A percentile compares a stretch with the other conserved stretches of the same genome.
These are phyloP conservation scores for Megalopta genalis DNA, from an alignment of 1,140 invertebrate genomes.

Conservation along the genomic window DNA sequence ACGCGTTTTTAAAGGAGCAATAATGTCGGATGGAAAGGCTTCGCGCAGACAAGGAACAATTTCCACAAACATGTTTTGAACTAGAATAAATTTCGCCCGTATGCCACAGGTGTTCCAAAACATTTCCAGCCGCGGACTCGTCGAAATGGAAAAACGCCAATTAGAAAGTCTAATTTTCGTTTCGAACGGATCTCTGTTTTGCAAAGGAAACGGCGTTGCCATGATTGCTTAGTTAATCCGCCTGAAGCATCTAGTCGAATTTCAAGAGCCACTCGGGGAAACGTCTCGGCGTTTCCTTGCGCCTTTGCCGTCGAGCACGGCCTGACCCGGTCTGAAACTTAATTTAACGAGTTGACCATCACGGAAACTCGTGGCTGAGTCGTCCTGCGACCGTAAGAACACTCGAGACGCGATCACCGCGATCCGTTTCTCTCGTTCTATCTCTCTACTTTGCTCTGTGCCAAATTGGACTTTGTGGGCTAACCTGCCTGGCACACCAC, in stretches of 20 bases:
- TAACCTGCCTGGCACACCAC: neutral
- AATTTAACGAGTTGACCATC: conserved; percentile 38
- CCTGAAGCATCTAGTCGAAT: neutral
- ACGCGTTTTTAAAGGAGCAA: too few species aligned
- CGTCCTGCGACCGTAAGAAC: conserved; percentile 9
- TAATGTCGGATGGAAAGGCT: too few species aligned
- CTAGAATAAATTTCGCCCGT: too few species aligned
- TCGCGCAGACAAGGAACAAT: too few species aligned
- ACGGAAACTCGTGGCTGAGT: conserved; percentile 25
- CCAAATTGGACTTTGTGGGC: conserved; percentile 25
- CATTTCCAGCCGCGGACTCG: too few species aligned
- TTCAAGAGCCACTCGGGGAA: neutral
- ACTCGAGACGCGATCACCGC: neutral
- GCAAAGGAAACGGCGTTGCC: neutral
- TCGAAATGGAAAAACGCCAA: too few species aligned
- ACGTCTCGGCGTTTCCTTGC: neutral
- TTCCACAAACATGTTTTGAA: too few species aligned
- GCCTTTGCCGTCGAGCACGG: neutral
- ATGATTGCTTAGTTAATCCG: neutral
- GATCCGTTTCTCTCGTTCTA: too few species aligned
- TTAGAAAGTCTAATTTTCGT: too few species aligned
- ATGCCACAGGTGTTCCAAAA: too few species aligned
- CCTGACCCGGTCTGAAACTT: conserved; percentile 10
- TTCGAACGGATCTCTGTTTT: too few species aligned
- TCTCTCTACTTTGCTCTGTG: neutral